phyloP scores from a whole-genome alignment of 2,113 vertebrate species.

The Phycodurus eques region DNA sequence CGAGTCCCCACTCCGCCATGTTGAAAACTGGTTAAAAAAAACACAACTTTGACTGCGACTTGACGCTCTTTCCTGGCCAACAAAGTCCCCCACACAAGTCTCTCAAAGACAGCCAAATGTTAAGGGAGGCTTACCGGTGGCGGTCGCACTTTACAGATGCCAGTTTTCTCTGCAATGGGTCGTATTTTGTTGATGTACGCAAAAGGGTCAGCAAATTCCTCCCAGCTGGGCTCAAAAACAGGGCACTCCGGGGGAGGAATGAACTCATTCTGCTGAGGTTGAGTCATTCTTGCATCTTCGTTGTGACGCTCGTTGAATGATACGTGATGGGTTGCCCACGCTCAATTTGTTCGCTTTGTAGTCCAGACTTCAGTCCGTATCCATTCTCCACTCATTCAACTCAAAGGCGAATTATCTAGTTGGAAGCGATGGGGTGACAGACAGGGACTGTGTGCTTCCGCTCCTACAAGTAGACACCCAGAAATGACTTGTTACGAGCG shows the following conservation, averaged over 20 bases:
- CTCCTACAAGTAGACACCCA: constrained; percentile 67
- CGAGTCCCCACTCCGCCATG: constrained; percentile 83
- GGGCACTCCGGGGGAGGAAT: constrained; percentile 94
- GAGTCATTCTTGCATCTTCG: constrained; percentile 72
- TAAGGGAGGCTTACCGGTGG: constrained; percentile 82
- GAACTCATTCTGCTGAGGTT: constrained; percentile 83
- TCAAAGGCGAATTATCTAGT: constrained; percentile 73
- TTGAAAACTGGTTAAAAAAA: constrained; percentile 79
- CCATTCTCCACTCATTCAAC: constrained; percentile 72
- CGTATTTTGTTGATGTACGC: constrained; percentile 97
- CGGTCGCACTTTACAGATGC: constrained; percentile 94
- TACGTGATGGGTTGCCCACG: constrained; percentile 7
- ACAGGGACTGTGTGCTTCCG: constrained; percentile 56
- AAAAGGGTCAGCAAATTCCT: constrained; percentile 93
- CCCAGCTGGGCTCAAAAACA: constrained; percentile 94
- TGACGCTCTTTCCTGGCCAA: constrained; percentile 21
- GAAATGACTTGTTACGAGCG: not conserved
- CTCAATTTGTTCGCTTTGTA: constrained; percentile 21
- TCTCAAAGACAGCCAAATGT: not conserved
- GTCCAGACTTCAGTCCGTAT: constrained; percentile 63
- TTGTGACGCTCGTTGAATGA: constrained; percentile 52
- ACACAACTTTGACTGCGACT: constrained; percentile 68
- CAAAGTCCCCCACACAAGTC: no score
- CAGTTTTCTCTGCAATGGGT: constrained; percentile 94
- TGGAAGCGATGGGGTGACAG: constrained; percentile 54